Conservation (phyloP, 1,140 invertebrate genomes). For the Drosophila varians region DNA sequence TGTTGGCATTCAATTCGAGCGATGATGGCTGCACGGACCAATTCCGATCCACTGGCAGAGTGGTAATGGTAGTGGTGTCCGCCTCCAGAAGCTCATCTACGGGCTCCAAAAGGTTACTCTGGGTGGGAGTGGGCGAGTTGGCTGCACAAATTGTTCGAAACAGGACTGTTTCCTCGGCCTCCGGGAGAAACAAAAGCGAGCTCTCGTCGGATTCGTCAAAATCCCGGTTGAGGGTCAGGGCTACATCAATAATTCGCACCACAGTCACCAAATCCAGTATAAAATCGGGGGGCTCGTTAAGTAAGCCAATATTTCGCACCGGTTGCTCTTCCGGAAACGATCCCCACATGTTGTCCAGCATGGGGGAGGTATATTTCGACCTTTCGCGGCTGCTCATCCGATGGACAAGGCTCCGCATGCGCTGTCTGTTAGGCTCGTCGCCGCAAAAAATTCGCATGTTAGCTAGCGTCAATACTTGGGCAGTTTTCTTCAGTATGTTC, state of each 20-base stretch:
- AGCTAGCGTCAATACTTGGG: constrained; percentile 69
- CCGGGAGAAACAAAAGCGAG: constrained; percentile 64
- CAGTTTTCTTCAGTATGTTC: constrained; percentile 71
- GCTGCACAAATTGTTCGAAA: constrained; percentile 72
- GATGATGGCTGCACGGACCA: constrained; percentile 63
- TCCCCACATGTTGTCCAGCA: constrained; percentile 66
- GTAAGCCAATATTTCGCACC: constrained; percentile 48
- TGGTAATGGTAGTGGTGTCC: constrained; percentile 40
- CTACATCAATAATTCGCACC: constrained; percentile 76
- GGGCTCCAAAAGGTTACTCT: constrained; percentile 59
- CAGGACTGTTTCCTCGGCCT: constrained; percentile 74
- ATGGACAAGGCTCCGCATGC: constrained; percentile 66
- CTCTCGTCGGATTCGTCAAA: constrained; percentile 73
- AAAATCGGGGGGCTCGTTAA: constrained; percentile 70
- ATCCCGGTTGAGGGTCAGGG: constrained; percentile 71
- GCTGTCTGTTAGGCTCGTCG: constrained; percentile 76
- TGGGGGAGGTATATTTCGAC: constrained; percentile 58
- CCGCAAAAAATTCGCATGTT: constrained; percentile 80
- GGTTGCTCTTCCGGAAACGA: constrained; percentile 57
- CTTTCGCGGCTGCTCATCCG: constrained; percentile 64
- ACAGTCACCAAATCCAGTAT: constrained; percentile 68
- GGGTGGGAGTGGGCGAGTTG: constrained; percentile 68
- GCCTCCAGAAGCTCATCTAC: constrained; percentile 65
- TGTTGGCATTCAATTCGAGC: constrained; percentile 28
- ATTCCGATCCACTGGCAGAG: constrained; percentile 33